These are phyloP conservation scores for Aproaerema taeniolella DNA, from an alignment of 2,888 invertebrate species.

Conservation along the genomic window DNA sequence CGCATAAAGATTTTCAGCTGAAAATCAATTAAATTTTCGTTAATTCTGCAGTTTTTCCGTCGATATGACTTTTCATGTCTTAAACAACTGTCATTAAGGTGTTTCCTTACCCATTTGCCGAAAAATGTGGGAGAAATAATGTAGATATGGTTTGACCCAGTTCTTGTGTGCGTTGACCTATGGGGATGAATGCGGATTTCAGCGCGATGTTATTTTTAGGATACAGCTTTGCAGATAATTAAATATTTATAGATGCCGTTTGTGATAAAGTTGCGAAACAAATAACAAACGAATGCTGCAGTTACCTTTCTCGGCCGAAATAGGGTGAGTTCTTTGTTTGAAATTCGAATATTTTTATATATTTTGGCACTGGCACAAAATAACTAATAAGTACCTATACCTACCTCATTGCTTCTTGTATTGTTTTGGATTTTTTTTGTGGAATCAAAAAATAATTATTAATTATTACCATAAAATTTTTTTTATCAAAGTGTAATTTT, in stretches of 20 bases:
- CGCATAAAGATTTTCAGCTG: slow-evolving; percentile 47
- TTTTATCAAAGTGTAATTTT: too few species aligned
- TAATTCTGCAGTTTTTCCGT: slow-evolving; percentile 24
- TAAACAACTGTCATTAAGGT: slow-evolving; percentile 23
- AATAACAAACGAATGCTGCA: slow-evolving; percentile 35
- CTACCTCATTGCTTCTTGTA: too few species aligned
- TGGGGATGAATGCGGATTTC: slow-evolving; percentile 67
- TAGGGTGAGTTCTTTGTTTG: slow-evolving; percentile 66
- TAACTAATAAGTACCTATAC: too few species aligned
- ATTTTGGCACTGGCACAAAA: too few species aligned
- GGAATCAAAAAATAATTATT: too few species aligned
- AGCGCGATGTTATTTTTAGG: slow-evolving; percentile 71
- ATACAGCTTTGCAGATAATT: slow-evolving; percentile 73
- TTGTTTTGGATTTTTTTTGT: too few species aligned
- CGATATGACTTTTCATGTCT: slow-evolving; percentile 28
- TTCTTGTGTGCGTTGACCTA: slow-evolving; percentile 74
- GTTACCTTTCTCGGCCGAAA: slow-evolving; percentile 37
- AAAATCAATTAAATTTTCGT: slow-evolving; percentile 36
- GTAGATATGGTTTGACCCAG: slow-evolving; percentile 70
- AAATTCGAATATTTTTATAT: slow-evolving; percentile 21
- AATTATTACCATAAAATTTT: too few species aligned
- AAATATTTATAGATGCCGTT: slow-evolving; percentile 69
- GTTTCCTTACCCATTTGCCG: slow-evolving; percentile 28
- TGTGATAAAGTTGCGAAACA: slow-evolving; percentile 42
- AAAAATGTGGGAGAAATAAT: slow-evolving; percentile 30